Evolutionary conservation across 2,888 invertebrate genomes (phyloP).

Genomic region (Pomacea canaliculata): DNA sequence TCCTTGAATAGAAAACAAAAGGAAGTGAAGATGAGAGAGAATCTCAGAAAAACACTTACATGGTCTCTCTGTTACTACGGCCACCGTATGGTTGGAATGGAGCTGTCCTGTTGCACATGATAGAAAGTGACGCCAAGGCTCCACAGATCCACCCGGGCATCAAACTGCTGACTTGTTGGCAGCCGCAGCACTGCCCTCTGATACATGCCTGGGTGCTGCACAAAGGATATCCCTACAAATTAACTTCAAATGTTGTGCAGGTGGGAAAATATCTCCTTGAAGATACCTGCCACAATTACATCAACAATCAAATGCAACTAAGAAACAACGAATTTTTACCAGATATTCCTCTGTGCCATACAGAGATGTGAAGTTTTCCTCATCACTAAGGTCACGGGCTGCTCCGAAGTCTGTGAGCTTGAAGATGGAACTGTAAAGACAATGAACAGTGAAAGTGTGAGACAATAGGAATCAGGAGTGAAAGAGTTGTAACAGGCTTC

Average conservation of each 20-base stretch:
- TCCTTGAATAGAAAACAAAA: too few species aligned
- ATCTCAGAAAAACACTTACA: slow-evolving; percentile 74
- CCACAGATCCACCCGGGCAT: slow-evolving; percentile 95
- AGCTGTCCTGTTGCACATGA: slow-evolving; percentile 96
- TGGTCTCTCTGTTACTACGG: slow-evolving; percentile 91
- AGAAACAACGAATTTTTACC: slow-evolving; percentile 49
- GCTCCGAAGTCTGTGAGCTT: slow-evolving; percentile 96
- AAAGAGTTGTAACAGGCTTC: background rate
- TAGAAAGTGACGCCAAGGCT: slow-evolving; percentile 94
- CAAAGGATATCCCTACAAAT: background rate
- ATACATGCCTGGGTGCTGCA: slow-evolving; percentile 91
- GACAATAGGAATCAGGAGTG: background rate
- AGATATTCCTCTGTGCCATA: slow-evolving; percentile 98
- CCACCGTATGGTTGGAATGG: slow-evolving; percentile 96
- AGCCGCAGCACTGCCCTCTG: slow-evolving; percentile 92
- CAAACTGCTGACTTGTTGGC: slow-evolving; percentile 88
- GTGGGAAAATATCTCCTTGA: too few species aligned
- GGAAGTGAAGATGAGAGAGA: too few species aligned
- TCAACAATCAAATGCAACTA: too few species aligned
- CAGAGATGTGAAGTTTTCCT: slow-evolving; percentile 93
- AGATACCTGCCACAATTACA: too few species aligned
- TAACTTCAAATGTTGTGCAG: background rate
- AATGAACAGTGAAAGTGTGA: background rate
- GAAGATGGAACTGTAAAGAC: slow-evolving; percentile 76
- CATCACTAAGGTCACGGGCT: slow-evolving; percentile 92